Base-by-base conservation (phyloP, 2,113 vertebrate species). In the Orthochromis malagaraziensis region DNA sequence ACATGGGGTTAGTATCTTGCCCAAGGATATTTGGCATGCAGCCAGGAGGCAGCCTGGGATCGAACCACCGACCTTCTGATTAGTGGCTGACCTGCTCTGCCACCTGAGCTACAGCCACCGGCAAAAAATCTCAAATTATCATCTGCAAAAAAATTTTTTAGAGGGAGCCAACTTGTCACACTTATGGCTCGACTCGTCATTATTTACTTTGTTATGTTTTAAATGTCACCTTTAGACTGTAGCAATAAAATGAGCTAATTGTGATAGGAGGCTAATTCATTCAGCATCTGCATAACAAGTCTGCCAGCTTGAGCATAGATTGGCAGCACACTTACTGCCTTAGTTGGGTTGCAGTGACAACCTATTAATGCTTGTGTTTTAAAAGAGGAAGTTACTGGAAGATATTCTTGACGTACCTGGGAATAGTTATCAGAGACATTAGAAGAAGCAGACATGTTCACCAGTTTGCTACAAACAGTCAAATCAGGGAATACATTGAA, bases 131-230 rank as follows among this genome's bases (percentile, higher is more conserved):
- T 21, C 21, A 21, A 21, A 21, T 47, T 75, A 75, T 45, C 14
- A 75, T 75, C 14, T 47, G 9, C 40, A 75, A n/a, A 53, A n/a
- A 11, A 6, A 0, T 0, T 1, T 33, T 63, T 12, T 2, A 19
- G 17, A 63, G 31, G 6, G 6, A 6, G 29, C 58, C 5, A 19
- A 19, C 16, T 33, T 19, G 5, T 33, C 16, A 6, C 58, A 11
- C 58, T 35, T 63, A 63, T 63, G 58, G 31, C 16, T 35, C 3
- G 2, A 63, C 29, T 35, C 4, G 1, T 11, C 6, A 4, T 63
- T 35, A 33, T 63, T 63, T 63, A 63, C 17, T n/a, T 19, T 63
- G 29, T 33, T 19, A 35, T 19, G 29, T 11, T 63, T 19, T 63
- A 63, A n/a, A 63, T 63, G 3, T 35, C 31, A 33, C 58, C 16